Evolutionary conservation across 1,140 invertebrate species (phyloP), one percentile per base, ranked within the genome.

Genomic region (Drosophila sp.): DNA sequence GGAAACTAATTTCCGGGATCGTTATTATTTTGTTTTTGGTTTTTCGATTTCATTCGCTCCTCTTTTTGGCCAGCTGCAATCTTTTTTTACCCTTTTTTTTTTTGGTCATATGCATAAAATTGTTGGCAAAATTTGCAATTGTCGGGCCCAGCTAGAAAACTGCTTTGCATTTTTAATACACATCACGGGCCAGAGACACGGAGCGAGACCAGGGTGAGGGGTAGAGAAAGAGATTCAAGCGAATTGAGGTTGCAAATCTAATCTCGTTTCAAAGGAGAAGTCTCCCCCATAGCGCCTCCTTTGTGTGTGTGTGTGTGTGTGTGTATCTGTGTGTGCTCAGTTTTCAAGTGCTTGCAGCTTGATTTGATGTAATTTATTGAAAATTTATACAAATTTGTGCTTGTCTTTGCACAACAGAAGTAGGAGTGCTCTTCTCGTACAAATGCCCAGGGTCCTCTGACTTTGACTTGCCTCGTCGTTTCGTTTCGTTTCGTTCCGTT

Each of bases 301-400:
- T 32, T 41, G 40, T 41, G 40, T 41, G 7, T 50, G 7, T 25
- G 23, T 10, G 44, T 27, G 44, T 50, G 25, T 47, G 23, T 50
- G 44, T 27, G 23, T 50, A 7, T 27, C 7, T 50, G 44, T 50
- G 44, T 8, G 7, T 50, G 44, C 25, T 50, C 44, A 77, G 78
- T 76, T 80, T 79, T 70, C 64, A 73, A 79, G 80, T 71, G 70
- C 65, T 71, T 83, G 75, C 63, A 75, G 66, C 75, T 82, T 81
- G 79, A 81, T 81, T 81, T 81, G 79, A 74, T 81, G 74, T 82
- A 82, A 81, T 81, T 81, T 81, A 81, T 82, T 77, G 79, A 81
- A 75, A 80, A 80, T 80, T 80, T 80, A 80, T 80, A 74, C 70
- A 81, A 81, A 82, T 81, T 81, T 81, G 54, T 78, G 70, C 60